Base-by-base conservation (phyloP, 2,888 invertebrate species). In the Blera fallax region DNA sequence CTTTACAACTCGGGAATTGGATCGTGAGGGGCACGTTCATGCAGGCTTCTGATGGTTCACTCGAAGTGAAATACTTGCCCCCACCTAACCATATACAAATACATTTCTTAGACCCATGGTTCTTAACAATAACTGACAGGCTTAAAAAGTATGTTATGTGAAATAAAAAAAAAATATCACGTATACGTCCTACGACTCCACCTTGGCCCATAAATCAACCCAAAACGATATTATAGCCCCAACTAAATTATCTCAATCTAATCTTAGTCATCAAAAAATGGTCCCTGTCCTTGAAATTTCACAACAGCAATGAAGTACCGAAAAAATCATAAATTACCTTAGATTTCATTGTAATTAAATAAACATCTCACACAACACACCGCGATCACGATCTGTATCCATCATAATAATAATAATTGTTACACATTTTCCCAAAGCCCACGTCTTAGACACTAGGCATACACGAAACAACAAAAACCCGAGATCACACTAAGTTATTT, bases 381-480 rank as follows among this genome's bases (percentile, higher is more conserved):
- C 40, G 70, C 76, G 64, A 58, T 77, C 81, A 76, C 70, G 64
- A 70, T 70, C 54, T 69, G 73, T 74, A 78, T 83, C 48, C 65
- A 73, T 79, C 60, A 69, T 48, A 67, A 50, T 60, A 37, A 70
- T 24, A 58, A 52, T 58, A 76, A 81, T 77, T 77, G 77, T 77
- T 77, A 77, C 60, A 77, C n/a, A 77, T 77, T 77, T 73, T 77
- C 77, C 67, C 77, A 77, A 58, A 76, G 45, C 24, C 14, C 21
- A 34, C 27, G 40, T 72, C 43, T 34, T 8, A 58, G 34, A 58
- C 5, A 50, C 32, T n/a, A 50, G 4, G 2, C 14, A 37, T 1
- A 18, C 37, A 32, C 16, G 10, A 11, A 21, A 18, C 14, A 48
- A 4, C 27, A 32, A 32, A 6, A 54, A 54, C 8, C 16, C 29